A percentile compares a stretch with the other conserved stretches of the same genome.
These are phyloP conservation scores for Tokudaia muenninki DNA, from an alignment of 2,797 vertebrate species.

Conservation along the genomic window DNA sequence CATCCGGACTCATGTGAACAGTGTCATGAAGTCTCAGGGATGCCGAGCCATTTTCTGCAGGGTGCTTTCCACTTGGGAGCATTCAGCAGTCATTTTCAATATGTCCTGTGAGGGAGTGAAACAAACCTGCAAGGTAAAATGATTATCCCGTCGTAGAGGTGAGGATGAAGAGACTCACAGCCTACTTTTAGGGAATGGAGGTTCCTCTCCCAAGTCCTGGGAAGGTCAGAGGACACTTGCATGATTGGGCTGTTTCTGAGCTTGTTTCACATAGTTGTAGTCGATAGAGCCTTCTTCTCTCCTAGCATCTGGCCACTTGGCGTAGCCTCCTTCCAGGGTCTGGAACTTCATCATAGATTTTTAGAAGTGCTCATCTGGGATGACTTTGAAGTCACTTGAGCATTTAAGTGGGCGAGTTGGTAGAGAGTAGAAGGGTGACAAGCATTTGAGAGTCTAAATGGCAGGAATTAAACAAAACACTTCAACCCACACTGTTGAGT, in stretches of 20 bases:
- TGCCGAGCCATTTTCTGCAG: not conserved
- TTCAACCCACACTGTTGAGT: not conserved
- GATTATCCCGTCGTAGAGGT: not conserved
- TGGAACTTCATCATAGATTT: not conserved
- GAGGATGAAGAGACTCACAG: constrained; percentile 11
- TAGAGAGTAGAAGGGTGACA: not conserved
- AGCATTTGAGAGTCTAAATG: not conserved
- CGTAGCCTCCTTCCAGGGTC: not conserved
- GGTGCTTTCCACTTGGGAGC: not conserved
- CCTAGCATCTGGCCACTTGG: not conserved
- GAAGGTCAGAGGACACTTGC: not conserved
- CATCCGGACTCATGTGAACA: not conserved
- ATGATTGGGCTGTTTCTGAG: not conserved
- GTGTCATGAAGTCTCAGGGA: not conserved
- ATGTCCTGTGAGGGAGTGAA: not conserved
- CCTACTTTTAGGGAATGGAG: not conserved
- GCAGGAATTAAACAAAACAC: not conserved
- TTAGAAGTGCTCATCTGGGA: not conserved
- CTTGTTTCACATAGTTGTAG: not conserved
- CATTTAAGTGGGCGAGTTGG: not conserved
- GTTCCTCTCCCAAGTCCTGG: not conserved
- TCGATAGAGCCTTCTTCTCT: not conserved
- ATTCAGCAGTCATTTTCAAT: not conserved
- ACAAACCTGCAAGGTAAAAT: not conserved
- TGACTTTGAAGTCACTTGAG: constrained; percentile 6